Percentiles rank a stretch among this genome's conserved stretches.
phyloP scores from a whole-genome alignment of 2,797 vertebrate species.

The Enteromius thamalakanensis region DNA sequence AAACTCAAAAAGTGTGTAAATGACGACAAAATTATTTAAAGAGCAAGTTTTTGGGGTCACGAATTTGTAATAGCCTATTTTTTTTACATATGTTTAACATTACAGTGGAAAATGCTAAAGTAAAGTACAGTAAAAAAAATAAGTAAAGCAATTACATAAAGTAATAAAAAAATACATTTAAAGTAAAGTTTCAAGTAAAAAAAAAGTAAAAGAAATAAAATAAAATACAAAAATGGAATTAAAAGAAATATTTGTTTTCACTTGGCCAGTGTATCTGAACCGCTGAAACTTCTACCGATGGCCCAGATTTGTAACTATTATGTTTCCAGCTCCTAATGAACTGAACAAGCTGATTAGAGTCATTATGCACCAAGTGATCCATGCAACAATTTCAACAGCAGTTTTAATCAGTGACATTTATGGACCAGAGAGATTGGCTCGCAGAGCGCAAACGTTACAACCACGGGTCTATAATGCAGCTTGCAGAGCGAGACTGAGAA shows the following conservation, averaged over 20 bases:
- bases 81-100: neutral
- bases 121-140: neutral
- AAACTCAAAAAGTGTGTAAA: neutral
- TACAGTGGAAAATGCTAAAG: neutral
- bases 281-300: neutral
- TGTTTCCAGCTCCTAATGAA: constrained; percentile 35
- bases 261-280: neutral
- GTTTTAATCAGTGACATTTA: constrained; percentile 50
- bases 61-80: neutral
- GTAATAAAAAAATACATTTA: too few relatives aligned
- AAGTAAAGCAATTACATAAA: neutral
- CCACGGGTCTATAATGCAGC: neutral
- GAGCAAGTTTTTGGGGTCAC: neutral
- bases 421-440: constrained; percentile 3
- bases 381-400: constrained; percentile 15
- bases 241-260: neutral
- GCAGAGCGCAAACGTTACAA: neutral
- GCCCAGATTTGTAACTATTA: constrained; percentile 23
- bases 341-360: constrained; percentile 36
- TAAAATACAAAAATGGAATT: too few relatives aligned
- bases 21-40: neutral
- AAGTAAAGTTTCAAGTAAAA: neutral
- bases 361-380: constrained; percentile 45
- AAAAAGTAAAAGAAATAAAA: neutral
- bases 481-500: neutral